Conservation (phyloP, 2,888 invertebrate species). For the Gnatocerus cornutus region DNA sequence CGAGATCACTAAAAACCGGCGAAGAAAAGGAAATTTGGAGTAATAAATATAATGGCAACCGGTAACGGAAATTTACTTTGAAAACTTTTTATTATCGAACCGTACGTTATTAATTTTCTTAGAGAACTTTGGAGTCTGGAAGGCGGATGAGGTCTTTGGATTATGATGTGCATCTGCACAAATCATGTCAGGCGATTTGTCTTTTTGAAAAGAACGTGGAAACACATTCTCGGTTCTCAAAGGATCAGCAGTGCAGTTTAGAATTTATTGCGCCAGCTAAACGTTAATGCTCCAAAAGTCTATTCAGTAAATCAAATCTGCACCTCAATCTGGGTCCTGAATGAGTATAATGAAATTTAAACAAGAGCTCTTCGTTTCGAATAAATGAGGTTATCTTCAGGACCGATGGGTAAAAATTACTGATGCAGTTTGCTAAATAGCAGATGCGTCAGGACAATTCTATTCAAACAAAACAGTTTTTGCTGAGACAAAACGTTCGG, state of each 20-base stretch:
- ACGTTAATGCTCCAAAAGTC: slow-evolving; percentile 35
- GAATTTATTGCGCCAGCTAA: slow-evolving; percentile 40
- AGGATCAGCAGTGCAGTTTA: slow-evolving; percentile 36
- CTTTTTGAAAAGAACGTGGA: slow-evolving; percentile 22
- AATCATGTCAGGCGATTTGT: slow-evolving; percentile 47
- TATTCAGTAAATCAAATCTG: slow-evolving; percentile 37
- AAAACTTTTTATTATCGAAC: slow-evolving; percentile 65
- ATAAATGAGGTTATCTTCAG: slow-evolving; percentile 21
- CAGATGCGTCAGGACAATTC: background rate
- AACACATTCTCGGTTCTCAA: slow-evolving; percentile 22
- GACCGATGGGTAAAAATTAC: background rate
- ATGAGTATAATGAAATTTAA: slow-evolving; percentile 25
- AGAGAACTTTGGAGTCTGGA: slow-evolving; percentile 53
- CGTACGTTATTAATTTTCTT: slow-evolving; percentile 63
- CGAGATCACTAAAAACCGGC: slow-evolving; percentile 60
- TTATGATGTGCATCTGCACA: slow-evolving; percentile 55
- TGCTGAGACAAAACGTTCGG: background rate
- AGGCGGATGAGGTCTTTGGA: slow-evolving; percentile 52
- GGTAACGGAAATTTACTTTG: slow-evolving; percentile 67
- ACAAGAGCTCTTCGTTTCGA: slow-evolving; percentile 19
- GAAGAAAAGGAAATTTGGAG: slow-evolving; percentile 59
- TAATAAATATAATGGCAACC: slow-evolving; percentile 65
- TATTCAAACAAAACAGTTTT: background rate
- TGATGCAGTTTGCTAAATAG: background rate
- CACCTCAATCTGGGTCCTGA: slow-evolving; percentile 35